phyloP scores from a whole-genome alignment of 2,113 vertebrate species.

The Equus quagga region DNA sequence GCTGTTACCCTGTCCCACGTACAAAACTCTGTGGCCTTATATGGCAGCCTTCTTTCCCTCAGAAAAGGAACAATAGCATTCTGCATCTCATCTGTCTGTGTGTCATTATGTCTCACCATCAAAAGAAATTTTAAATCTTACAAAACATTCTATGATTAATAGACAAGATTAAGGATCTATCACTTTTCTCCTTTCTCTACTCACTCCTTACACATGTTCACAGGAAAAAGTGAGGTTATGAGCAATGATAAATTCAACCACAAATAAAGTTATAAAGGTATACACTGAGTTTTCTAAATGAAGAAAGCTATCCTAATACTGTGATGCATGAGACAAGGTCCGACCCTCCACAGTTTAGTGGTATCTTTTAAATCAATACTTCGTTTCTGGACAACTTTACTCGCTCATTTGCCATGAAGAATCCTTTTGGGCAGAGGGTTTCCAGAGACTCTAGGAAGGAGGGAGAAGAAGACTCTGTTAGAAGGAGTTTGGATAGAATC shows the following conservation, averaged over 20 bases:
- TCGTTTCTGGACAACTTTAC: background rate
- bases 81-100: background rate
- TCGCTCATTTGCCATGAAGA: background rate
- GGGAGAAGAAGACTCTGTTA: background rate
- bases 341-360: background rate
- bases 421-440: background rate
- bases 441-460: background rate
- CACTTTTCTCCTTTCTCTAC: background rate
- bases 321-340: background rate
- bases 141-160: background rate
- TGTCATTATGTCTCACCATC: background rate
- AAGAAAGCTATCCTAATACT: background rate
- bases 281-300: background rate
- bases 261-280: background rate
- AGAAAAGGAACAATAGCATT: background rate
- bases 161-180: background rate
- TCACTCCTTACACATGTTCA: background rate
- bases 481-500: background rate
- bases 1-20: background rate
- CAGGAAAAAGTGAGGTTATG: background rate
- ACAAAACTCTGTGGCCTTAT: background rate
- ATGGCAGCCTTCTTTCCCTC: background rate
- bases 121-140: background rate
- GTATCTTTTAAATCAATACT: background rate
- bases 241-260: background rate